Percentiles rank a stretch among this genome's conserved stretches.
phyloP scores from a whole-genome alignment of 2,888 invertebrate species.

The Cephus runcator region DNA sequence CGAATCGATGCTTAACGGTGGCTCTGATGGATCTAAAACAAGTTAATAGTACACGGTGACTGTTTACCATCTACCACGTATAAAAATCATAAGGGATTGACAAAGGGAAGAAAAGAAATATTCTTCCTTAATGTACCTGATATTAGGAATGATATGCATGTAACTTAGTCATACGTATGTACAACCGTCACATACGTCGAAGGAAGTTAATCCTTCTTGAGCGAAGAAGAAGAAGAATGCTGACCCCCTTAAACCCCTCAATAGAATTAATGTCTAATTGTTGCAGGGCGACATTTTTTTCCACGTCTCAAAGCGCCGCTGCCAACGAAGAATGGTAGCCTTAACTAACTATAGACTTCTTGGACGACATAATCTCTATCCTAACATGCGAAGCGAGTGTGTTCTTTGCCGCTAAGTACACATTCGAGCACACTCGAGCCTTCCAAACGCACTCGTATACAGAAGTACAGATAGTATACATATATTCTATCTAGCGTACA shows the following conservation, averaged over 20 bases:
- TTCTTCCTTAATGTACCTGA: neutral
- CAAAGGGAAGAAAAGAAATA: neutral
- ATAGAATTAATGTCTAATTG: slow-evolving; percentile 57
- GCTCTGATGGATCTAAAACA: neutral
- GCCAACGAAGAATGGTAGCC: slow-evolving; percentile 47
- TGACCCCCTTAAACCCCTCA: slow-evolving; percentile 36
- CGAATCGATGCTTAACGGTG: neutral
- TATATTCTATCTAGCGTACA: neutral
- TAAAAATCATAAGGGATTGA: neutral
- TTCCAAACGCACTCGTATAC: slow-evolving; percentile 8
- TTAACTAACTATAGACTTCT: slow-evolving; percentile 55
- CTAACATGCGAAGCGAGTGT: slow-evolving; percentile 45
- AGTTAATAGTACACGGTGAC: neutral
- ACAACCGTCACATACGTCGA: neutral
- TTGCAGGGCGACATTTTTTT: slow-evolving; percentile 34
- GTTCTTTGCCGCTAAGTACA: slow-evolving; percentile 56
- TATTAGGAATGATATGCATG: neutral
- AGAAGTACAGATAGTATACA: neutral
- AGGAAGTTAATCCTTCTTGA: neutral
- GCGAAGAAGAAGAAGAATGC: neutral
- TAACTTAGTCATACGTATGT: neutral
- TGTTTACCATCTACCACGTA: neutral
- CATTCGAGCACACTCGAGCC: slow-evolving; percentile 43
- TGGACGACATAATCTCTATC: slow-evolving; percentile 55
- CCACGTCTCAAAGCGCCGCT: slow-evolving; percentile 34